Evolutionary conservation across 2,888 invertebrate species (phyloP).

Genomic region (Drosophila maculinotata): DNA sequence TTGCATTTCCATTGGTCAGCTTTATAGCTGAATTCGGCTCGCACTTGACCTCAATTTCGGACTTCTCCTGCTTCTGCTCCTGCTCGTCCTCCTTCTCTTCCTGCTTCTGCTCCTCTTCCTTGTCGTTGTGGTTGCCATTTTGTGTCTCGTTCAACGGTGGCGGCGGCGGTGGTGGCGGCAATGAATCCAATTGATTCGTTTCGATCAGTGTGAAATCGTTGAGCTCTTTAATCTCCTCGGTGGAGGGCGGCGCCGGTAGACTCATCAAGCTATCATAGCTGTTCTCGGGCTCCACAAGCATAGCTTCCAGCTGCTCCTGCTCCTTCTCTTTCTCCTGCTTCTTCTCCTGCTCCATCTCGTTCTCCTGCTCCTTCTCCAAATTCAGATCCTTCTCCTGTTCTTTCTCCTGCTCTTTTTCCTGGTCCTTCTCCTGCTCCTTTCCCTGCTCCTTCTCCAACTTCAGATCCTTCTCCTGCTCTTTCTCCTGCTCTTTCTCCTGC

Average conservation of each 20-base stretch:
- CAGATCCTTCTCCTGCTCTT: too few species aligned
- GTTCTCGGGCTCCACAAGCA: slow-evolving; percentile 65
- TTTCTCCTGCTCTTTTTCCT: not conserved
- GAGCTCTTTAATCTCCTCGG: slow-evolving; percentile 84
- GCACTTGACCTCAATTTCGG: not conserved
- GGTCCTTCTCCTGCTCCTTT: not conserved
- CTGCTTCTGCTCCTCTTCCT: slow-evolving; percentile 1
- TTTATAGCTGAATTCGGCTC: slow-evolving; percentile 7
- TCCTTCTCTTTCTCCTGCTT: slow-evolving; percentile 1
- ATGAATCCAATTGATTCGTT: slow-evolving; percentile 83
- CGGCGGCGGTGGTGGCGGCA: slow-evolving; percentile 84
- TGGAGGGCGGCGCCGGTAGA: slow-evolving; percentile 84
- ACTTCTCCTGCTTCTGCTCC: not conserved
- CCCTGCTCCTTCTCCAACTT: not conserved
- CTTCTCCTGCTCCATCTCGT: slow-evolving; percentile 1
- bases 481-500: slow-evolving; percentile 1
- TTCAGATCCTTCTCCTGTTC: not conserved
- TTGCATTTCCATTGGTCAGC: slow-evolving; percentile 10
- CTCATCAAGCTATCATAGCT: slow-evolving; percentile 84
- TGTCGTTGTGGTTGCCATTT: slow-evolving; percentile 21
- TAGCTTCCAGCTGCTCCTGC: not conserved
- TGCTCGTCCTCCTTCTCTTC: not conserved
- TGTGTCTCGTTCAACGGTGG: slow-evolving; percentile 25
- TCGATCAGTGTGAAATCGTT: slow-evolving; percentile 81
- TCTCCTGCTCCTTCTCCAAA: slow-evolving; percentile 2